Evolutionary conservation across 1,140 invertebrate species (phyloP), one percentile per base, ranked within the genome.

Genomic region (Drosophila parabipectinata): DNA sequence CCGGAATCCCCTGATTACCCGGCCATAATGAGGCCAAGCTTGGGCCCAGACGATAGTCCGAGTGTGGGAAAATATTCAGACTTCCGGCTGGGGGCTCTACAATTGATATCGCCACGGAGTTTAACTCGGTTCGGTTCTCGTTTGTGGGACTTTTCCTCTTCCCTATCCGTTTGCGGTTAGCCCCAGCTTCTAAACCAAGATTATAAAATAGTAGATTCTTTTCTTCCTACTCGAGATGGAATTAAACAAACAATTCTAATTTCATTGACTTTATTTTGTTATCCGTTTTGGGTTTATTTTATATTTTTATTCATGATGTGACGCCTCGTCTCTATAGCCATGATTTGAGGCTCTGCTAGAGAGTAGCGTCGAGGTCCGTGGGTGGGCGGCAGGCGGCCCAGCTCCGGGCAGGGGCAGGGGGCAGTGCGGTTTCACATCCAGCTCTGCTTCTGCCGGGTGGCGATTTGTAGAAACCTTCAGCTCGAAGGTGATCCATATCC

Each of bases 41-140:
- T 45, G 56, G 34, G 52, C 2, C 37, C 55, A 66, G 63, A 68
- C 45, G 55, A 72, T 56, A 61, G 57, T 44, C 48, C 45, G 63
- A 85, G 75, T 87, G 82, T 87, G 82, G 79, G 83, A 87, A 87
- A 87, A 87, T 82, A 88, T 88, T 87, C 71, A 73, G 72, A 87
- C 82, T 87, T 87, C 82, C 82, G 82, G 79, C 67, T 88, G 79
- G 82, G 69, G 78, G 63, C 77, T 80, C 71, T 54, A 48, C 50
- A 52, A 63, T 77, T 57, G 37, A 47, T 54, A 41, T 55, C 30
- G 41, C 67, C 48, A 61, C 44, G 69, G 47, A 78, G 69, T 71
- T 71, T 71, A 71, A 69, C 73, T 73, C 53, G 44, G 50, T 58
- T 73, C 55, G 32, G 53, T 73, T 66, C 62, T 56, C 57, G 39